Conservation (phyloP, 2,797 vertebrate genomes). For the Rhinichthys osculus region DNA sequence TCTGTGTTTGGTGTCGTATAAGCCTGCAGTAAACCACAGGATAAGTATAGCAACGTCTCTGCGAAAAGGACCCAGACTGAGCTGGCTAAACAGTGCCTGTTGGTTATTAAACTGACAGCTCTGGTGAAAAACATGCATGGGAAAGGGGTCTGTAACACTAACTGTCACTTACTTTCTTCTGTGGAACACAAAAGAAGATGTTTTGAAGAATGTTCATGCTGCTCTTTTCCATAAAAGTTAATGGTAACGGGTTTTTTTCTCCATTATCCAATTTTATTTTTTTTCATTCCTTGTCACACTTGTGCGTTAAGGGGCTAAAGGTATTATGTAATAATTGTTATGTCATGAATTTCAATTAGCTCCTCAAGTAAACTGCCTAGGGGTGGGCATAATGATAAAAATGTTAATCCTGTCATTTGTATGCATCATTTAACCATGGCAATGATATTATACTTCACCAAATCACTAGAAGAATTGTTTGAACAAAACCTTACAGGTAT, state of each 20-base stretch:
- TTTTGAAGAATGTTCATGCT: constrained; percentile 3
- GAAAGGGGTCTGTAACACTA: not conserved
- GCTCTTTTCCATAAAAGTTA: not conserved
- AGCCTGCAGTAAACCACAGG: constrained; percentile 36
- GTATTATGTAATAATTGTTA: not conserved
- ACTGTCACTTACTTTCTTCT: not conserved
- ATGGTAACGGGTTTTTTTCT: not conserved
- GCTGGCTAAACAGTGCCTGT: constrained; percentile 51
- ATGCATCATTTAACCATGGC: not conserved
- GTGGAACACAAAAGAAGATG: not conserved
- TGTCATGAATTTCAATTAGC: not conserved
- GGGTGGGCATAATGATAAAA: not conserved
- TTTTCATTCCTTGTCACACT: not conserved
- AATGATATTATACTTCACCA: not conserved
- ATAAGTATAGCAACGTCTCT: constrained; percentile 30
- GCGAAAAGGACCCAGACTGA: constrained; percentile 30
- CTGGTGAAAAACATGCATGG: constrained; percentile 38
- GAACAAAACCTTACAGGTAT: not conserved
- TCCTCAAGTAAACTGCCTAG: not conserved
- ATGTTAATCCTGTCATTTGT: not conserved
- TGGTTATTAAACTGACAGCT: constrained; percentile 53
- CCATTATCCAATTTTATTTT: not conserved
- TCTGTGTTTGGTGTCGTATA: not conserved
- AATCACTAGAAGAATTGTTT: not conserved
- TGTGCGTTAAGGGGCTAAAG: not conserved